phyloP scores from a whole-genome alignment of 2,888 invertebrate genomes.

The Barypeithes pellucidus region DNA sequence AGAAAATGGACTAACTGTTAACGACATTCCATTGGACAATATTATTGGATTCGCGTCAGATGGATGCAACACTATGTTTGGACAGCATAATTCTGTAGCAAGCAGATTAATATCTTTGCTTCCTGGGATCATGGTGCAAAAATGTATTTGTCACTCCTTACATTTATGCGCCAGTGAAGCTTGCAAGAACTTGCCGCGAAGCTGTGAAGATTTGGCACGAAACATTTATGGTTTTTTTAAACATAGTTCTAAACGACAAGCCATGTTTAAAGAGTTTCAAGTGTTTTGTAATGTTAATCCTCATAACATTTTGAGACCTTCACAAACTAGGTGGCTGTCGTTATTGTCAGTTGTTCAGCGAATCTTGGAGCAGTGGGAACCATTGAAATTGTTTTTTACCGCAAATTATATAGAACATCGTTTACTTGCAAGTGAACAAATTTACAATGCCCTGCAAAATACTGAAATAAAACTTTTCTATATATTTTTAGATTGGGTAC shows the following conservation, averaged over 20 bases:
- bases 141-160: too few relatives aligned
- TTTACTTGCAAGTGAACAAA: constrained; percentile 6
- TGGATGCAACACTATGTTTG: too few relatives aligned
- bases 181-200: constrained; percentile 61
- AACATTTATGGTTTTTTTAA: constrained; percentile 60
- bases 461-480: not conserved
- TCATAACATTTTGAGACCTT: constrained; percentile 49
- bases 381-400: constrained; percentile 24
- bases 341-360: constrained; percentile 52
- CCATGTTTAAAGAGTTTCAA: constrained; percentile 52
- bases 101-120: too few relatives aligned
- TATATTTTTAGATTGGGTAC: constrained; percentile 17
- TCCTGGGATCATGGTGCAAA: too few relatives aligned
- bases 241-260: constrained; percentile 15
- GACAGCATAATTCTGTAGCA: too few relatives aligned
- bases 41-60: constrained; percentile 65
- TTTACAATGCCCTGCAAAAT: not conserved
- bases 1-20: too few relatives aligned
- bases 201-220: constrained; percentile 62
- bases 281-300: constrained; percentile 48
- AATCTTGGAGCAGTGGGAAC: constrained; percentile 34
- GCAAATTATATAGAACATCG: constrained; percentile 21
- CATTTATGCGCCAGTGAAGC: too few relatives aligned
- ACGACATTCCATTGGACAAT: constrained; percentile 59
- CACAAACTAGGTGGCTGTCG: constrained; percentile 56